phyloP scores from a whole-genome alignment of 1,140 invertebrate genomes.

The Megalopta genalis region DNA sequence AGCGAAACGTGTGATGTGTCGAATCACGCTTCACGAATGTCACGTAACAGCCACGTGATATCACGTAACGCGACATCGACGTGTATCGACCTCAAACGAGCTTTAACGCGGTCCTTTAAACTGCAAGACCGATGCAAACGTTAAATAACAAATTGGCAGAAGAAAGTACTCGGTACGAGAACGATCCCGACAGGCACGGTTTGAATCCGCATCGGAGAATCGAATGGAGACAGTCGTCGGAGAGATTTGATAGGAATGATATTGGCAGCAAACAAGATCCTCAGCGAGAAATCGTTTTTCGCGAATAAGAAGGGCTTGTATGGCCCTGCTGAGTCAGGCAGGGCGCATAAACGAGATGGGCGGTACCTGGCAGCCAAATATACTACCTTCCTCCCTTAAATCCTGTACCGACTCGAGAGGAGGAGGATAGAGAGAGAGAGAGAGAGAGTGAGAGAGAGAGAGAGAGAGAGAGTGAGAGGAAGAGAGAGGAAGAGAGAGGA shows the following conservation, averaged over 20 bases:
- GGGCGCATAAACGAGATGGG: conserved; percentile 77
- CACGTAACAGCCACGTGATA: too few relatives aligned
- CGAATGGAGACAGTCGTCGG: conserved; percentile 30
- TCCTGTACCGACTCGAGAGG: conserved; percentile 51
- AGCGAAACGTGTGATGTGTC: too few relatives aligned
- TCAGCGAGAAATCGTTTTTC: conserved; percentile 71
- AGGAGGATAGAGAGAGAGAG: conserved; percentile 11
- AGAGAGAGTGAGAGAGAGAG: too few relatives aligned
- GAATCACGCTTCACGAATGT: too few relatives aligned
- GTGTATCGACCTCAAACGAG: too few relatives aligned
- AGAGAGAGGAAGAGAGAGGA: too few relatives aligned
- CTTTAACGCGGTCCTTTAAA: too few relatives aligned
- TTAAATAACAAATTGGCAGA: too few relatives aligned
- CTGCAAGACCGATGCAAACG: too few relatives aligned
- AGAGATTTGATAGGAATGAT: conserved; percentile 57
- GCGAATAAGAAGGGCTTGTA: conserved; percentile 69
- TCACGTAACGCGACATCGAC: too few relatives aligned
- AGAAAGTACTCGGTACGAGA: background rate
- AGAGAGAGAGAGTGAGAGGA: too few relatives aligned
- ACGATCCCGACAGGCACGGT: conserved; percentile 25
- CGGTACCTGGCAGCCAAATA: conserved; percentile 75
- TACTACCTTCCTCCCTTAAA: conserved; percentile 75
- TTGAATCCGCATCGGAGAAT: conserved; percentile 35
- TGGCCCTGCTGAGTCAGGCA: conserved; percentile 71
- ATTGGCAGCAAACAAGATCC: conserved; percentile 66